These are phyloP conservation scores for Myotis pilosus DNA, from an alignment of 2,797 vertebrate species.

Conservation along the genomic window DNA sequence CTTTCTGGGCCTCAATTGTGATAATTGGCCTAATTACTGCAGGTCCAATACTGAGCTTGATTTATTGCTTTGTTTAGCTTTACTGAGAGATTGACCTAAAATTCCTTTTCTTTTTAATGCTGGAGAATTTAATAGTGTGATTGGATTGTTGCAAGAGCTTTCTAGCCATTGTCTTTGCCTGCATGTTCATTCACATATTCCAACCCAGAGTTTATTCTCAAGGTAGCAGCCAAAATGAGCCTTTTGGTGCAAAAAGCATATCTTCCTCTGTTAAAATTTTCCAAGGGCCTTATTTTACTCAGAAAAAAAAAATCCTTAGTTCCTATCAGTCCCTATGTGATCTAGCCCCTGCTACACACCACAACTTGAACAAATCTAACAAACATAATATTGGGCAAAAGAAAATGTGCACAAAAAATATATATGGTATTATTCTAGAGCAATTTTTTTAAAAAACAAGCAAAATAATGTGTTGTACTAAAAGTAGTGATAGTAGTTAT, in stretches of 20 bases:
- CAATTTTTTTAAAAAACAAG: background rate
- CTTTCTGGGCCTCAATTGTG: constrained; percentile 31
- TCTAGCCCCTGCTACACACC: background rate
- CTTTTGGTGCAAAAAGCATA: background rate
- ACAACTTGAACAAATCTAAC: background rate
- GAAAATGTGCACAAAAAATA: background rate
- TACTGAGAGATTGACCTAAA: constrained; percentile 59
- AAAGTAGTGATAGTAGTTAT: background rate
- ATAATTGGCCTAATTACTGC: constrained; percentile 51
- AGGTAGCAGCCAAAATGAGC: background rate
- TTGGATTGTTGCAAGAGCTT: background rate
- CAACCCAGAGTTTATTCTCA: background rate
- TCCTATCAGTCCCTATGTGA: background rate
- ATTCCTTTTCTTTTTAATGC: constrained; percentile 54
- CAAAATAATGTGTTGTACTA: background rate
- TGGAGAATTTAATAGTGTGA: background rate
- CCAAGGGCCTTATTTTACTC: background rate
- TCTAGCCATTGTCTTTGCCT: background rate
- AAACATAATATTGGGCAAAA: background rate
- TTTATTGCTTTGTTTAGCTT: constrained; percentile 46
- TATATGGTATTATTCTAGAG: background rate
- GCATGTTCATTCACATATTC: background rate
- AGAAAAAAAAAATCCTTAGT: background rate
- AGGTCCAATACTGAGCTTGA: background rate
- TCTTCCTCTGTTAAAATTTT: background rate